Evolutionary conservation across 2,797 vertebrate species (phyloP), one percentile per base, ranked within the genome.

Genomic region (Tangara arthus): DNA sequence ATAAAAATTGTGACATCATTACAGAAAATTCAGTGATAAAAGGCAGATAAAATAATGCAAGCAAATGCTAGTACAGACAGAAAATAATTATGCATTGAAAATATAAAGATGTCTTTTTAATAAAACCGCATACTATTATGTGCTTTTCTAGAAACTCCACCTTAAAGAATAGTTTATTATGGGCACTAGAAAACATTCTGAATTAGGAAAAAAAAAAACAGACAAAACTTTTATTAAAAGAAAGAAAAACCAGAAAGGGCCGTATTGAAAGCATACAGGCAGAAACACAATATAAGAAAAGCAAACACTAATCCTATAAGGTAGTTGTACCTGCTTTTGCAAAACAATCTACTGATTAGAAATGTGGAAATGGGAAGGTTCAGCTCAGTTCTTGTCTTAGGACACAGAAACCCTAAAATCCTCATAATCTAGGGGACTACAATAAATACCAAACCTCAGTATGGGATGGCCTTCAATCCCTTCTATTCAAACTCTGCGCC

Each of bases 81-180:
- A 44, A 50, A 70, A 13, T 22, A 87, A 55, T 52, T 44, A 68
- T 53, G 20, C 7, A 77, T 0, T 46, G 4, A 77, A 76, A 84
- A 79, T 15, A 57, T 2, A 4, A 84, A 77, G 37, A 65, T 11
- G 6, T 15, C 28, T 8, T 56, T 66, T 59, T 22, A 77, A 44
- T 53, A 69, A 50, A 72, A 16, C 4, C 3, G 14, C 5, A 15
- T 9, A 56, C 32, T 22, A 55, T 1, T 16, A 53, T 0, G 3
- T 21, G 23, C 8, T 63, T 28, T 76, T 46, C 23, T 49, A 87
- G 28, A 73, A 79, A 47, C 8, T 34, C 56, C 16, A 42, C 5
- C 34, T 39, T 37, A 44, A 79, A 60, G 56, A 57, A 13, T 24
- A 65, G 46, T 22, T 57, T 3, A 57, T 41, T 60, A 64, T 2